Evolutionary conservation across 2,888 invertebrate genomes (phyloP).

Genomic region (Cephus runcator): DNA sequence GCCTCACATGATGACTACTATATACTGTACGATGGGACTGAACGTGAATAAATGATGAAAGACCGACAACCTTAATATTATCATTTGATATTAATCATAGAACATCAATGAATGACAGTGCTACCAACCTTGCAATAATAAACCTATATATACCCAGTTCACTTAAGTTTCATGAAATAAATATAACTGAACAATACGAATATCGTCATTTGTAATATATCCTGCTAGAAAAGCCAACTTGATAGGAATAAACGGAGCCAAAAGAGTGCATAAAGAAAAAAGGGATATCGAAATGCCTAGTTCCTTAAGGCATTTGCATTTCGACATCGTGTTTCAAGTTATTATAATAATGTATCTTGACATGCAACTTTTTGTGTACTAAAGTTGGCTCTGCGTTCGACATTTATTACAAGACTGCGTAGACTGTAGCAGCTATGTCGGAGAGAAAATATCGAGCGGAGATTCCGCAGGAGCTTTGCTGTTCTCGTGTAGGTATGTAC

Average conservation of each 20-base stretch:
- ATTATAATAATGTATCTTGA: not conserved
- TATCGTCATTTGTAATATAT: no score
- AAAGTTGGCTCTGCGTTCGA: not conserved
- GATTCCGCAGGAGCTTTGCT: not conserved
- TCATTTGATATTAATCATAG: not conserved
- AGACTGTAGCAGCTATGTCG: not conserved
- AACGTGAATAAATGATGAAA: not conserved
- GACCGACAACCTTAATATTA: not conserved
- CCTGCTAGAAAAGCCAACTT: not conserved
- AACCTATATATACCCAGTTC: not conserved
- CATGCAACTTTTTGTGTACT: not conserved
- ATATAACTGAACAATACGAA: not conserved
- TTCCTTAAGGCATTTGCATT: not conserved
- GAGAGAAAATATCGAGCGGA: not conserved
- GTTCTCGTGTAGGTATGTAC: not conserved
- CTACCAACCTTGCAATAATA: not conserved
- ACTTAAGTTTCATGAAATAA: not conserved
- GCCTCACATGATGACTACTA: not conserved
- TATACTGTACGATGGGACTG: not conserved
- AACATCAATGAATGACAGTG: not conserved
- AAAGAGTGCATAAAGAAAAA: no score
- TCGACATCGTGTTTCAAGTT: not conserved
- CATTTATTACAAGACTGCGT: not conserved
- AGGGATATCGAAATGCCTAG: not conserved
- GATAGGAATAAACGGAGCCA: not conserved